These are phyloP conservation scores for Xestia rhomboidea DNA, from an alignment of 2,888 invertebrate genomes.

Conservation along the genomic window DNA sequence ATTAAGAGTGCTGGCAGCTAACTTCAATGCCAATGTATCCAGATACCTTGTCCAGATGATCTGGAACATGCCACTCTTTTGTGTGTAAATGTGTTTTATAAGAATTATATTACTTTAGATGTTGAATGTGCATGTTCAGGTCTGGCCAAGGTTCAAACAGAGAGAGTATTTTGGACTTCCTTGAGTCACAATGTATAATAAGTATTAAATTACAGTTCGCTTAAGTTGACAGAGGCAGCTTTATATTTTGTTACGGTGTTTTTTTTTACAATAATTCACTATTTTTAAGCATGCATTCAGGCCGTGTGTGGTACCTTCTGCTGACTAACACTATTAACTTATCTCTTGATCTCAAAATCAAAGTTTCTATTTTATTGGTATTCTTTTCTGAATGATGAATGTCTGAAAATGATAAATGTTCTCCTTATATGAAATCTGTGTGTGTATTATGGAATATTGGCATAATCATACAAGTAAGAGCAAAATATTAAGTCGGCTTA, in stretches of 20 bases:
- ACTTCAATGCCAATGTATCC: constrained; percentile 30
- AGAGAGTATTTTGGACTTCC: constrained; percentile 46
- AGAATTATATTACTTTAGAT: constrained; percentile 43
- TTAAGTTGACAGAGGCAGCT: constrained; percentile 56
- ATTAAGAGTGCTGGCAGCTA: constrained; percentile 30
- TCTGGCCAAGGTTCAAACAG: constrained; percentile 30
- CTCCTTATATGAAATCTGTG: constrained; percentile 32
- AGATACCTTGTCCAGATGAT: constrained; percentile 38
- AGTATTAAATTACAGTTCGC: constrained; percentile 36
- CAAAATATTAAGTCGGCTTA: constrained; percentile 22
- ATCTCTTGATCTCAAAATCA: constrained; percentile 63
- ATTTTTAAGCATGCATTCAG: constrained; percentile 27
- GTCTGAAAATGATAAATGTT: constrained; percentile 17
- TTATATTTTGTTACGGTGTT: constrained; percentile 58
- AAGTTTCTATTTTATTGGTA: constrained; percentile 54
- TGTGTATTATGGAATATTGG: constrained; percentile 50
- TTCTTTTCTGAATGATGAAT: constrained; percentile 42
- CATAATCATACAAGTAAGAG: constrained; percentile 50
- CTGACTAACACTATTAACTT: constrained; percentile 54
- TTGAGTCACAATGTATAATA: constrained; percentile 47
- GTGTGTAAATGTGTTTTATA: constrained; percentile 55
- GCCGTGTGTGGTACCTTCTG: constrained; percentile 31
- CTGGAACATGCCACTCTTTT: constrained; percentile 29
- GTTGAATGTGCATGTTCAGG: constrained; percentile 42
- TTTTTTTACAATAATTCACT: constrained; percentile 43